phyloP scores from a whole-genome alignment of 1,140 invertebrate genomes.

The Apis florea region DNA sequence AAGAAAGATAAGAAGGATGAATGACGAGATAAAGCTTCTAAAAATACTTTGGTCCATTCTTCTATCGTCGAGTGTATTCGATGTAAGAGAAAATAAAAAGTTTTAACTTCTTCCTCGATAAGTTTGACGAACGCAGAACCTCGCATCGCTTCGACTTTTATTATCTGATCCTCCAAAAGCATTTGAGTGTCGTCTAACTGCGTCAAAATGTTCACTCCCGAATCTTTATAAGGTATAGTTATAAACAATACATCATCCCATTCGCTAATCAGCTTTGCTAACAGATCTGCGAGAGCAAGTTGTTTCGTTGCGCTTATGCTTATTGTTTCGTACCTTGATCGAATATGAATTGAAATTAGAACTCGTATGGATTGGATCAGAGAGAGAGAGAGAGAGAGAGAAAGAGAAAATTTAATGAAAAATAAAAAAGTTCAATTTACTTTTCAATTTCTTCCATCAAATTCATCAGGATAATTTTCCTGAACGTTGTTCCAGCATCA shows the following conservation, averaged over 20 bases:
- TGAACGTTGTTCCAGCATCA: constrained; percentile 83
- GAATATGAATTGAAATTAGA: neutral
- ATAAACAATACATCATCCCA: constrained; percentile 83
- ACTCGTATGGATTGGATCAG: no score
- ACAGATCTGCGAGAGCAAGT: constrained; percentile 81
- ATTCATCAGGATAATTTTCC: constrained; percentile 83
- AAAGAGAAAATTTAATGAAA: no score
- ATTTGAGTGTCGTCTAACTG: constrained; percentile 83
- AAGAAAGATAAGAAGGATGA: neutral
- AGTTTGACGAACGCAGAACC: constrained; percentile 86
- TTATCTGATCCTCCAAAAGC: constrained; percentile 84
- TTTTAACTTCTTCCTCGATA: constrained; percentile 81
- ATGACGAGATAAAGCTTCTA: no score
- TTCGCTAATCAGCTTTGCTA: constrained; percentile 84
- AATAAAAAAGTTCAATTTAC: constrained; percentile 74
- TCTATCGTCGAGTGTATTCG: constrained; percentile 82
- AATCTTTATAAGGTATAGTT: constrained; percentile 78
- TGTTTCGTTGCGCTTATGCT: constrained; percentile 86
- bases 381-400: neutral
- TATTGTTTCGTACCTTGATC: constrained; percentile 82
- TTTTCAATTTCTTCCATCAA: constrained; percentile 84
- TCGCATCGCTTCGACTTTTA: constrained; percentile 85
- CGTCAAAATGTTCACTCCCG: constrained; percentile 79
- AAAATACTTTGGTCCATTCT: constrained; percentile 83
- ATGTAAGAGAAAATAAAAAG: constrained; percentile 85